These are phyloP conservation scores for Drosophila formosana DNA, from an alignment of 2,888 invertebrate genomes.

Conservation along the genomic window DNA sequence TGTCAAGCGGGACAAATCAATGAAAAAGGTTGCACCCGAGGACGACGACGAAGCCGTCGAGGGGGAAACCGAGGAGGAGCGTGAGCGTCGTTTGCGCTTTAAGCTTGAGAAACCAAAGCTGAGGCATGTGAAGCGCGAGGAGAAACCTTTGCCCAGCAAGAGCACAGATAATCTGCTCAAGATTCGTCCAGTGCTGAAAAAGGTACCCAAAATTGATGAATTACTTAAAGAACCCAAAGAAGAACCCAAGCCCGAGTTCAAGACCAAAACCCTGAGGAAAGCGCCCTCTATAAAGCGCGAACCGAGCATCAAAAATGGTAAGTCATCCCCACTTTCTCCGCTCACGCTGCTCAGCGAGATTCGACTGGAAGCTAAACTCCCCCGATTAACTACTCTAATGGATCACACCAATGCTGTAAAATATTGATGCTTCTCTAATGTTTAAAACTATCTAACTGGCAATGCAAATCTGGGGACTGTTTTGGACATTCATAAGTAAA, in stretches of 20 bases:
- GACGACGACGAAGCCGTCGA: conserved; percentile 82
- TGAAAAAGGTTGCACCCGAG: conserved; percentile 81
- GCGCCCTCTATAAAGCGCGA: conserved; percentile 83
- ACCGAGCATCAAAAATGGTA: conserved; percentile 82
- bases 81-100: conserved; percentile 82
- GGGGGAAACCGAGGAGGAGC: conserved; percentile 83
- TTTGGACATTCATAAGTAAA: conserved; percentile 2
- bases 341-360: conserved; percentile 15
- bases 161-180: conserved; percentile 83
- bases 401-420: conserved; percentile 66
- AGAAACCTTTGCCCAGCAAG: conserved; percentile 83
- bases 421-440: conserved; percentile 64
- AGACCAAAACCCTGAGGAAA: conserved; percentile 84
- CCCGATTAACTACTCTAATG: conserved; percentile 72
- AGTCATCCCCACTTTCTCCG: conserved; percentile 60
- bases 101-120: conserved; percentile 84
- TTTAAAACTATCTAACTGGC: conserved; percentile 34
- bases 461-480: conserved; percentile 10
- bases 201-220: conserved; percentile 84
- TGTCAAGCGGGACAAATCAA: conserved; percentile 83
- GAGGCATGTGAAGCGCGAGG: conserved; percentile 84
- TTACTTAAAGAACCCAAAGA: conserved; percentile 81
- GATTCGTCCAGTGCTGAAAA: conserved; percentile 84
- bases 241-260: conserved; percentile 83
- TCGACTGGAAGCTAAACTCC: conserved; percentile 54